A percentile compares a stretch with the other conserved stretches of the same genome.
phyloP scores from a whole-genome alignment of 2,113 vertebrate genomes.

The Atherinomorus stipes region DNA sequence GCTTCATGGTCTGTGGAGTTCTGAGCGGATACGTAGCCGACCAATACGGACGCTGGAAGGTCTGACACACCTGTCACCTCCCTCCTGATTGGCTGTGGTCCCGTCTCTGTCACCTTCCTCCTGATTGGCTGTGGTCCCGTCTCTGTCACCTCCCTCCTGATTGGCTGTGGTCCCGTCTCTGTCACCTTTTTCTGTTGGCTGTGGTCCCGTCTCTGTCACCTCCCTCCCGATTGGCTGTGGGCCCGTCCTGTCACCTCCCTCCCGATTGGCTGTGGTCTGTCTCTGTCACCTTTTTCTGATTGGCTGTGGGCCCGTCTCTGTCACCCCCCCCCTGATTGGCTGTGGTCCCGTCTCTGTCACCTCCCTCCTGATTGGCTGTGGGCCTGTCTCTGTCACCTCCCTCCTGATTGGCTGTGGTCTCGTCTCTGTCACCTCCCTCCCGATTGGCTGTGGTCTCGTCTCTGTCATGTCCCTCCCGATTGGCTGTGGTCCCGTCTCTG shows the following conservation, averaged over 20 bases:
- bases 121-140: background rate
- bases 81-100: background rate
- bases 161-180: background rate
- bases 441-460: no score
- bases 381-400: background rate
- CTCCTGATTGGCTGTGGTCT: no score
- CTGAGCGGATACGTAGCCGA: conserved; percentile 90
- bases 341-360: background rate
- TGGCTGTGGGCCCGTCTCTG: no score
- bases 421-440: no score
- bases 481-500: no score
- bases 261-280: background rate
- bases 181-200: no score
- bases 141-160: background rate
- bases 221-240: background rate
- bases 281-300: no score
- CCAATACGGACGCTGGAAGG: conserved; percentile 94
- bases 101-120: no score
- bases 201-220: no score
- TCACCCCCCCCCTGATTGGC: background rate
- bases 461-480: no score
- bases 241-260: background rate
- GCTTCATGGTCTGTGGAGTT: conserved; percentile 94
- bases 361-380: background rate
- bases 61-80: conserved; percentile 59